Base-by-base conservation (phyloP, 1,140 invertebrate genomes). In the Drosophila lacertosa region DNA sequence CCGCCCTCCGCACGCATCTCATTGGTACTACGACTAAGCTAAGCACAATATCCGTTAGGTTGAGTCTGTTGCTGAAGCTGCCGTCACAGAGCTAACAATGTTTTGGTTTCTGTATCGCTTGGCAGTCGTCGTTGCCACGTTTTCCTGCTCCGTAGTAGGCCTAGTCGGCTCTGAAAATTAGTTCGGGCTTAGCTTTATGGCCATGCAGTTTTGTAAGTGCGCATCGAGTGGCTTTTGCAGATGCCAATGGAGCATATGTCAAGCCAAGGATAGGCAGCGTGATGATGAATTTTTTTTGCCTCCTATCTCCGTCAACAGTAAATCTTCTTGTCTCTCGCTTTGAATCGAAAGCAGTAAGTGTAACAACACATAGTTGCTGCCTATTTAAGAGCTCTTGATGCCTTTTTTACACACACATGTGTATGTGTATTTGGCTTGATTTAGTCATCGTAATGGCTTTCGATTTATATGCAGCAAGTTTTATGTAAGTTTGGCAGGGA, bases 81-180 rank as follows among this genome's bases (percentile, higher is more conserved):
- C 26, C 48, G 4, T 66, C 75, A 37, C 39, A 16, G 47, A 26
- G 32, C 35, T 33, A 55, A 48, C 55, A 75, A 50, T 75, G 67
- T 47, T 67, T 72, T 62, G 51, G 54, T 59, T 66, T 72, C 65
- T 54, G 33, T 50, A 44, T 22, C 22, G 45, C 29, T 50, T 37
- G 22, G 35, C 60, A 44, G 35, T 39, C 15, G 51, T 39, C 24
- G 40, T 44, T 51, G 33, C 35, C 33, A 44, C 50, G 63, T 63
- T 45, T 50, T 54, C 60, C 75, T 62, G 37, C 24, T 63, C 16
- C 60, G 10, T 70, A 29, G 10, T 70, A 29, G 24, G 73, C 73
- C 72, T 73, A 75, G 75, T 75, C 68, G 73, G 59, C 78, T 82
- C 77, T 65, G 50, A 44, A 82, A 82, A 82, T 82, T 82, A 82